Percentiles rank a stretch among this genome's conserved stretches.
These are phyloP conservation scores for Plectropomus leopardus DNA, from an alignment of 2,113 vertebrate genomes.

Conservation along the genomic window DNA sequence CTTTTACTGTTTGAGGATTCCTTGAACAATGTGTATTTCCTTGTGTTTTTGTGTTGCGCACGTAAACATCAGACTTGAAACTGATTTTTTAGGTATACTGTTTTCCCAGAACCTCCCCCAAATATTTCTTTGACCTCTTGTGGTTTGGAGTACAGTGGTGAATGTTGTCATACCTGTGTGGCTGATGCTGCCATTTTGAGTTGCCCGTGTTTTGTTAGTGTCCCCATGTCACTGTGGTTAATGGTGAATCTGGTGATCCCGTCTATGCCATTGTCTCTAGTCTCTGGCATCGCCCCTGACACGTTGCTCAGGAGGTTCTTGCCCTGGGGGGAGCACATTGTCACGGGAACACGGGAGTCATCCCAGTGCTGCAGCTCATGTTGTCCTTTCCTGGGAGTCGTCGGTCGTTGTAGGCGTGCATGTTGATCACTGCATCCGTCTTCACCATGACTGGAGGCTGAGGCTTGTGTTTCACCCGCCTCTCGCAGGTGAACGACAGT, in stretches of 20 bases:
- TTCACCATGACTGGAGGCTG: slow-evolving; percentile 91
- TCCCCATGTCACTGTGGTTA: slow-evolving; percentile 85
- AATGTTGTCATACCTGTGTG: slow-evolving; percentile 82
- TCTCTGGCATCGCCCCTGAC: slow-evolving; percentile 82
- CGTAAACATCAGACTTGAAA: slow-evolving; percentile 89
- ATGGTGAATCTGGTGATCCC: slow-evolving; percentile 82
- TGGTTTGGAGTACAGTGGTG: slow-evolving; percentile 70
- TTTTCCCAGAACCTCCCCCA: slow-evolving; percentile 23
- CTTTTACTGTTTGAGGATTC: slow-evolving; percentile 43
- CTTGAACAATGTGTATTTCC: slow-evolving; percentile 52
- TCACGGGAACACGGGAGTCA: slow-evolving; percentile 96
- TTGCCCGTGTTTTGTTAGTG: slow-evolving; percentile 81
- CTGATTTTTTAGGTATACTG: slow-evolving; percentile 61
- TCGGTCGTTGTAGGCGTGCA: slow-evolving; percentile 99
- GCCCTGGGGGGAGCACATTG: slow-evolving; percentile 74
- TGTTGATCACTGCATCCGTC: slow-evolving; percentile 98
- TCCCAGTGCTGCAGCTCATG: slow-evolving; percentile 93
- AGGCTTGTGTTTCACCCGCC: slow-evolving; percentile 93
- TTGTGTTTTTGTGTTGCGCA: slow-evolving; percentile 72
- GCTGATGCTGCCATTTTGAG: slow-evolving; percentile 84
- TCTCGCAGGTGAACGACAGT: slow-evolving; percentile 97
- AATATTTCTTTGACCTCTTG: slow-evolving; percentile 60
- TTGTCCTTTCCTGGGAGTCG: slow-evolving; percentile 97
- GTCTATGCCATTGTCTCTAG: slow-evolving; percentile 85
- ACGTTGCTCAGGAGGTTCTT: slow-evolving; percentile 80